phyloP scores from a whole-genome alignment of 2,113 vertebrate genomes.

The Narcine bancroftii region DNA sequence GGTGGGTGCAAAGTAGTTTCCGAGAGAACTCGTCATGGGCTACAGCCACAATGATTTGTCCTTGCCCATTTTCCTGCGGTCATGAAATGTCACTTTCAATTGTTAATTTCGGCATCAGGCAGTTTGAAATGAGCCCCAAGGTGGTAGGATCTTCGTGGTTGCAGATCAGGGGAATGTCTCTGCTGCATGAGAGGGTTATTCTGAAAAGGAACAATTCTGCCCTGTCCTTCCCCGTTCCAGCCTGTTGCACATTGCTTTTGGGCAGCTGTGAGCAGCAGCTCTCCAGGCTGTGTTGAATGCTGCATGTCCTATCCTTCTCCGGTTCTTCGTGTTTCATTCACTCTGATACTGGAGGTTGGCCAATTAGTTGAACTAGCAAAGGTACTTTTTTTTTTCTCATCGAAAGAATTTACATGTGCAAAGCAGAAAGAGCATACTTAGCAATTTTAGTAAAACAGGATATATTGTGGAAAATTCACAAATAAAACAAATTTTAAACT shows the following conservation, averaged over 20 bases:
- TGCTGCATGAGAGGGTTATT: not conserved
- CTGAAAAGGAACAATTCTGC: too few relatives aligned
- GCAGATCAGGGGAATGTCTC: not conserved
- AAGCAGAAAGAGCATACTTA: too few relatives aligned
- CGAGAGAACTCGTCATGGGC: not conserved
- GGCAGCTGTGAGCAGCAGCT: not conserved
- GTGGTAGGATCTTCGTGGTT: not conserved
- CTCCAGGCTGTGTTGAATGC: not conserved
- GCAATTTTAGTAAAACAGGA: too few relatives aligned
- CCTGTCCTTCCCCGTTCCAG: too few relatives aligned
- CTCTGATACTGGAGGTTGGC: too few relatives aligned
- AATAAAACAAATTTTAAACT: too few relatives aligned
- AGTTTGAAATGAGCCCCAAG: not conserved
- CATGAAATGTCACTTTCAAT: not conserved
- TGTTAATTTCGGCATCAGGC: not conserved
- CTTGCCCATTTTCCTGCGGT: not conserved
- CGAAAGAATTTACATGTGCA: too few relatives aligned
- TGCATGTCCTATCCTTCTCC: not conserved
- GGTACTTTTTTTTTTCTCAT: too few relatives aligned
- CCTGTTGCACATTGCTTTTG: not conserved
- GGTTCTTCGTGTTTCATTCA: too few relatives aligned
- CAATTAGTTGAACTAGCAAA: too few relatives aligned
- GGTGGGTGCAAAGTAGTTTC: not conserved
- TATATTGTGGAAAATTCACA: too few relatives aligned
- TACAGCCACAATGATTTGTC: not conserved